Evolutionary conservation across 2,113 vertebrate genomes (phyloP).

Genomic region (Oreochromis aureus): DNA sequence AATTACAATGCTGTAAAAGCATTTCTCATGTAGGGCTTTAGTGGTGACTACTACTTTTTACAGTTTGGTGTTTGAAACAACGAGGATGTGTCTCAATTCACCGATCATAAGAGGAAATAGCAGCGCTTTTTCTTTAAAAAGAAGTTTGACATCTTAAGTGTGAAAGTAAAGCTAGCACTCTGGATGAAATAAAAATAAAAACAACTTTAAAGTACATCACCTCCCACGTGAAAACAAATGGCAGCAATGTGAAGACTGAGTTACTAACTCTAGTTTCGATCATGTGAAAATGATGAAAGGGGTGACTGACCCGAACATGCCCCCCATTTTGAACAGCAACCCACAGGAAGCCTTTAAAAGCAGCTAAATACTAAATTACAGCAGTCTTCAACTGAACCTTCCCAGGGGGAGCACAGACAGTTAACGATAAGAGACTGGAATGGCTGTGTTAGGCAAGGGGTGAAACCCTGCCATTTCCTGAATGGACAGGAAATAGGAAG

Average conservation of each 20-base stretch:
- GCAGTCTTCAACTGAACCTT: background rate
- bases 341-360: conserved; percentile 22
- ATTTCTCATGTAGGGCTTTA: background rate
- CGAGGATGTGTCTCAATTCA: background rate
- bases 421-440: conserved; percentile 59
- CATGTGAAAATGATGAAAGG: background rate
- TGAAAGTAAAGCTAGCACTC: background rate
- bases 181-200: background rate
- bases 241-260: background rate
- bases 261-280: background rate
- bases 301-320: background rate
- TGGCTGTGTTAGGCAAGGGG: conserved; percentile 34
- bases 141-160: background rate
- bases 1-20: background rate
- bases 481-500: conserved; percentile 70
- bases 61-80: background rate
- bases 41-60: background rate
- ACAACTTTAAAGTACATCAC: background rate
- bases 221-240: background rate
- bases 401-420: conserved; percentile 27
- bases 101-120: background rate
- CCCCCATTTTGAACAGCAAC: background rate
- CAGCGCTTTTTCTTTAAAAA: background rate
- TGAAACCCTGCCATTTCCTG: conserved; percentile 63
- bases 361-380: background rate